Base-by-base conservation (phyloP, 2,113 vertebrate species). In the Miniopterus natalensis region DNA sequence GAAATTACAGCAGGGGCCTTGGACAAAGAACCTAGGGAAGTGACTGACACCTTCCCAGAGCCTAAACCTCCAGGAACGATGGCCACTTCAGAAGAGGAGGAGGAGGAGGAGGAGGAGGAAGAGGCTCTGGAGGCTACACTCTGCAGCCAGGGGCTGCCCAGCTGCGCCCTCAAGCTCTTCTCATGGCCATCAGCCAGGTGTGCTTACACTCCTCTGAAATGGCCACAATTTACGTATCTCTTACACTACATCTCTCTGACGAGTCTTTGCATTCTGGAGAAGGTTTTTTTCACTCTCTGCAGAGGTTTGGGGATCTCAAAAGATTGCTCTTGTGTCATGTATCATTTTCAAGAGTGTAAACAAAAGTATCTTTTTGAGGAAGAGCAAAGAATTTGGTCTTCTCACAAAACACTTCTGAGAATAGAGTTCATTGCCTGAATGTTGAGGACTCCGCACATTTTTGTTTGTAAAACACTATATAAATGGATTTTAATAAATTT, bases 61-160 rank as follows among this genome's bases (percentile, higher is more conserved):
- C 97, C 98, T 0, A 98, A 98, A 31, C 97, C 97, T 1, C 11
- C 40, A 27, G 99, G 99, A 55, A 99, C 99, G 0, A 97, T 98
- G 0, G 99, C 99, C 0, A 98, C 99, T 11, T 98, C 98, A 1
- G 99, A 99, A 8, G 96, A 61, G 8, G 78, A 81, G 36, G 77
- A 59, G 21, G 99, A 81, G 36, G 77, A 59, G 21, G 99, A 99
- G 90, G 99, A 99, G 78, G 99, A 99, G 21, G 99, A 99, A 25
- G 99, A 99, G 42, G 99, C 99, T 96, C 99, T 99, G 17, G 99
- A 99, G 92, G 99, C 98, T 0, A 99, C 99, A 99, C 98, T 99
- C 53, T 98, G 99, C n/a, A 99, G 99, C 98, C 99, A 99, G 98
- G 97, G 40, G 0, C 0, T n/a, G 36, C 84, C 90, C 53, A 84